A percentile compares a stretch with the other conserved stretches of the same genome.
These are phyloP conservation scores for Dicyrtoma fusca DNA, from an alignment of 2,888 invertebrate genomes.

Conservation along the genomic window DNA sequence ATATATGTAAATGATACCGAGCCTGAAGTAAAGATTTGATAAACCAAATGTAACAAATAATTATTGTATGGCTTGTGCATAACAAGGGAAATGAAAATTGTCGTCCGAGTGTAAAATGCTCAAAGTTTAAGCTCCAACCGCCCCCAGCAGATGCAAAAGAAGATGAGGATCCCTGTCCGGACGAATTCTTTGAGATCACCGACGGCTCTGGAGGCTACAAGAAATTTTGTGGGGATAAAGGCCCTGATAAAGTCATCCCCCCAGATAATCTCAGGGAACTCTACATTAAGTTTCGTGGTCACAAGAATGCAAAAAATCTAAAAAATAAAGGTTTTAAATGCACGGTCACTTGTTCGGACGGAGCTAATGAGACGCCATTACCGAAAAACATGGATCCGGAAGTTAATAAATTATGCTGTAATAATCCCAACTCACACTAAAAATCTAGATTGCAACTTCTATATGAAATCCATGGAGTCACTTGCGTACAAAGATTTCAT, in stretches of 20 bases:
- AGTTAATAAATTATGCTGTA: conserved; percentile 35
- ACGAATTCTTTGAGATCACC: conserved; percentile 48
- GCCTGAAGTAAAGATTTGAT: too few relatives aligned
- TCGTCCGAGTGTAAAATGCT: conserved; percentile 12
- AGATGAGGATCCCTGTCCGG: conserved; percentile 26
- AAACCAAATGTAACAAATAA: not conserved
- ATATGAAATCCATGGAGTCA: too few relatives aligned
- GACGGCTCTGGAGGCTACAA: conserved; percentile 45
- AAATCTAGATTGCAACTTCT: too few relatives aligned
- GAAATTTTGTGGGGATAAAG: conserved; percentile 41
- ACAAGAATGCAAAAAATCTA: conserved; percentile 10
- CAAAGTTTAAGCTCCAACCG: conserved; percentile 8
- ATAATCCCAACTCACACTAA: conserved; percentile 14
- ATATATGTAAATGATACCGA: too few relatives aligned
- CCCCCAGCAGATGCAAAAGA: not conserved
- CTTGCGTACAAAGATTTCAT: too few relatives aligned
- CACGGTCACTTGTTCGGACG: conserved; percentile 38
- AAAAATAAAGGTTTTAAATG: conserved; percentile 40
- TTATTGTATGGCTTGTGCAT: not conserved
- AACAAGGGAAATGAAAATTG: conserved; percentile 16
- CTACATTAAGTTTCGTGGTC: conserved; percentile 33
- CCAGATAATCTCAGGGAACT: conserved; percentile 44
- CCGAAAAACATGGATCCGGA: conserved; percentile 31
- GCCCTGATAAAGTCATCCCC: conserved; percentile 40
- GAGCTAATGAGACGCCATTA: conserved; percentile 33